Evolutionary conservation across 92 coral and sea anemone genomes (phyloP).

Genomic region (Epizoanthus stellaris): DNA sequence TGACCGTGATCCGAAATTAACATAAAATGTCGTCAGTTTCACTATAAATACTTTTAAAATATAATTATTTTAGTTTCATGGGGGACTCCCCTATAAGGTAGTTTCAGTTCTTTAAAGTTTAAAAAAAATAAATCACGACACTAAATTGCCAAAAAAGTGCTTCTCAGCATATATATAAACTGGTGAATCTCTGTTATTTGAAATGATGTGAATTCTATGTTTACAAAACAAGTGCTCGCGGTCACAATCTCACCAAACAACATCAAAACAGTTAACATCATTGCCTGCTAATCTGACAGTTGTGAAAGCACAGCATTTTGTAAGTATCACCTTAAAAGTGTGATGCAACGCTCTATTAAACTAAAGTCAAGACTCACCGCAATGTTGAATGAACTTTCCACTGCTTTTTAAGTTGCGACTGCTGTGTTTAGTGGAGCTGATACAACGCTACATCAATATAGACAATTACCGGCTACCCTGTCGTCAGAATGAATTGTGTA

Average conservation of each 20-base stretch:
- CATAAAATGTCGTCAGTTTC: slow-evolving; percentile 13
- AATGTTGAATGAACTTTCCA: slow-evolving; percentile 12
- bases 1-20: not conserved
- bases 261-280: slow-evolving; percentile 5
- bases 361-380: slow-evolving; percentile 19
- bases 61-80: not conserved
- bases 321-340: not conserved
- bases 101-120: not conserved
- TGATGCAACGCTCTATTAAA: not conserved
- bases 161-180: too few species aligned
- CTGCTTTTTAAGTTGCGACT: not conserved
- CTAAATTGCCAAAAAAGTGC: too few species aligned
- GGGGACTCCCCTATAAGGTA: slow-evolving; percentile 20
- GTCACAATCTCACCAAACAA: slow-evolving; percentile 16
- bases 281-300: slow-evolving; percentile 23
- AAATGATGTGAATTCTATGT: slow-evolving; percentile 2
- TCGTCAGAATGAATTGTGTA: not conserved
- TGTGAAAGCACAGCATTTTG: not conserved
- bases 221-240: slow-evolving; percentile 2
- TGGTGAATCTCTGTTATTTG: not conserved
- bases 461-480: not conserved
- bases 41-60: too few species aligned
- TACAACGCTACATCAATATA: not conserved
- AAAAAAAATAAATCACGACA: not conserved
- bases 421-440: not conserved